Evolutionary conservation across 2,113 vertebrate species (phyloP).

Genomic region (human (Homo sapiens)): GRCh38 chr7:72753001-72753500

Average conservation of each 20-base stretch:
- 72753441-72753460: not conserved
- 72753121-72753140: not conserved
- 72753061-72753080: not conserved
- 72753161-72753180: not conserved
- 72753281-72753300: not conserved
- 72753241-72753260: not conserved
- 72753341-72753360: not conserved
- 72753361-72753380: not conserved
- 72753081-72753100: not conserved
- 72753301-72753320: not conserved
- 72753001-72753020: not conserved
- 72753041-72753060: not conserved
- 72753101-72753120: not conserved
- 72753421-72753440: not conserved
- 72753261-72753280: not conserved
- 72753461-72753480: too few relatives aligned
- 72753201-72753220: not conserved
- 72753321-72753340: not conserved
- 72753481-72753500: too few relatives aligned
- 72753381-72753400: not conserved
- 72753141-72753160: not conserved
- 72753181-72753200: not conserved
- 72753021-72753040: not conserved
- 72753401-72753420: not conserved
- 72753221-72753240: not conserved